Base-by-base conservation (phyloP, 2,888 invertebrate species). In the Cetonia aurata region DNA sequence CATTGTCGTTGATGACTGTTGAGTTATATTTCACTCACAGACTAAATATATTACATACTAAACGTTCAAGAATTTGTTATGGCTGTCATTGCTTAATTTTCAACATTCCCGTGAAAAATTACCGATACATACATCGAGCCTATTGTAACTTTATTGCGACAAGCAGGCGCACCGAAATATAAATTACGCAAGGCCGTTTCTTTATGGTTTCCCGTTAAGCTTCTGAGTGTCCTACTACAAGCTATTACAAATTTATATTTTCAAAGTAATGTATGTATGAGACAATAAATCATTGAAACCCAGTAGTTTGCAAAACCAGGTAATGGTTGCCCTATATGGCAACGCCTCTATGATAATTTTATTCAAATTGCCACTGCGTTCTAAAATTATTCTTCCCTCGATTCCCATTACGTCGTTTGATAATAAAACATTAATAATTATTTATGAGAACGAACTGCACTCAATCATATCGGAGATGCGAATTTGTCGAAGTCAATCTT, bases 311-410 rank as follows among this genome's bases (percentile, higher is more conserved):
- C 69, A 65, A 69, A 71, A 65, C 69, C 41, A 65, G 65, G 50
- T 65, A 70, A 71, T 62, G 69, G 69, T 52, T 71, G 37, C 69
- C 71, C 56, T 71, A 71, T 25, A 71, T 65, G 69, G 71, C 31
- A 46, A 59, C 50, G 53, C 59, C 59, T 52, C 50, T 53, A 52
- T 48, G 57, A 69, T 71, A 71, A 71, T 71, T 71, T 71, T 69
- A 71, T 71, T 71, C 69, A 71, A 71, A 71, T 71, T 69, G 44
- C 60, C 12, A 15, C 15, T 50, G 46, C 50, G 15, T 31, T 19
- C 50, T 15, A 37, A 65, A 65, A 65, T 50, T 37, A 50, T 65
- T 52, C 52, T 37, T 65, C 62, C 50, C 50, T 48, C 8, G 56
- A 53, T 31, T 56, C 37, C 67, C 57, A 67, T 67, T 67, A 67